Base-by-base conservation (phyloP, 1,140 invertebrate species). In the Drosophila varians region DNA sequence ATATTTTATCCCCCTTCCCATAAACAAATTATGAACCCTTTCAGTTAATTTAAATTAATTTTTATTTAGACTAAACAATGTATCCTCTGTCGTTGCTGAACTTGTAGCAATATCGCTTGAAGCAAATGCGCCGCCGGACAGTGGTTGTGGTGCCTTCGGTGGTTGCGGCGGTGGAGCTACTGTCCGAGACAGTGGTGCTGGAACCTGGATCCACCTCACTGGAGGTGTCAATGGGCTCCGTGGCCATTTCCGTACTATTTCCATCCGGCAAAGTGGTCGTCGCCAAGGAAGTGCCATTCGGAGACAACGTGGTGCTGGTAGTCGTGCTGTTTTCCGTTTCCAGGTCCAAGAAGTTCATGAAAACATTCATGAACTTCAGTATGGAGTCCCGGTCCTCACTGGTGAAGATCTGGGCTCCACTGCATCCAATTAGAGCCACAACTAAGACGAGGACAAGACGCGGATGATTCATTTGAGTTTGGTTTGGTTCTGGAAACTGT, bases 101-200 rank as follows among this genome's bases (percentile, higher is more conserved):
- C 18, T 87, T 86, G 18, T 87, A 87, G 18, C 82, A 86, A 2
- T 58, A 54, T 0, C 80, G 58, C 42, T 77, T 86, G 16, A 87
- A 86, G 48, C 80, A 86, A 40, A 86, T 82, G 16, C 80, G 64
- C 1, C 18, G 36, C 14, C 60, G 42, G 1, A 5, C 31, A 2
- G 57, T 58, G 8, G 43, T 64, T 18, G 42, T n/a, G 18, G 23
- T 36, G 5, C 3, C 26, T 1, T 45, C 51, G 0, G 40, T 55
- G 36, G 49, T 54, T 7, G 31, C 0, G 31, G 1, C 0, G 31
- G 1, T 18, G 23, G 11, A 25, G 36, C 23, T 7, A 3, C 6
- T 31, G 43, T 19, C 12, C 18, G 6, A 9, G 42, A 53, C 54
- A 23, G 31, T 51, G 18, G 16, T 18, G 8, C 23, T 64, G 18